Evolutionary conservation across 2,113 vertebrate genomes (phyloP).

Genomic region (Scytalopus superciliaris): DNA sequence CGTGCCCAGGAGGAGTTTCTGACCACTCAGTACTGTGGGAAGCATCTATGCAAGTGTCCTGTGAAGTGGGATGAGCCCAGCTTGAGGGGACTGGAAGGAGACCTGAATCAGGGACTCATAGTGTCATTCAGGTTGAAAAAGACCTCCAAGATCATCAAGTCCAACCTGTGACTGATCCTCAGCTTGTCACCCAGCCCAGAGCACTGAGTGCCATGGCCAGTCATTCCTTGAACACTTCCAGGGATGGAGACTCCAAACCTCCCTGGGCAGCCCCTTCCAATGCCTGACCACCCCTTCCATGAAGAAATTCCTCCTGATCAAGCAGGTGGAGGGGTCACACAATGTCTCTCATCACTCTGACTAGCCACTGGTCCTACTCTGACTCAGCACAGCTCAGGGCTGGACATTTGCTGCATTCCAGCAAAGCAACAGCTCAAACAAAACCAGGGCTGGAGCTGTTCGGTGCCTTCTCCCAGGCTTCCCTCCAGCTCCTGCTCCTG

Average conservation of each 20-base stretch:
- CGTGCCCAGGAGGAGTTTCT: neutral
- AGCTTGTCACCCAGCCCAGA: no score
- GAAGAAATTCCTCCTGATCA: neutral
- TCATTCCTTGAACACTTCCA: neutral
- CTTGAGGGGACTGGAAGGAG: neutral
- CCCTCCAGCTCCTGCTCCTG: neutral
- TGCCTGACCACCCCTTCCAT: neutral
- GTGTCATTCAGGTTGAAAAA: neutral
- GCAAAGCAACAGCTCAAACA: neutral
- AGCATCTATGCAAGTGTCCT: rapidly evolving
- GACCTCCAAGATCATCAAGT: rapidly evolving
- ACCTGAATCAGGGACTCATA: neutral
- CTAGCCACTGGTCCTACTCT: neutral
- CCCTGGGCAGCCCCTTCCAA: neutral
- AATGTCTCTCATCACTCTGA: neutral
- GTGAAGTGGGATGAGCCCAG: neutral
- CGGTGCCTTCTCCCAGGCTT: neutral
- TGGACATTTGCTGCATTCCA: rapidly evolving
- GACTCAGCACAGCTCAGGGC: neutral
- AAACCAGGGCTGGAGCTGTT: neutral
- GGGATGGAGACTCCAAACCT: neutral
- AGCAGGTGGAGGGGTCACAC: rapidly evolving
- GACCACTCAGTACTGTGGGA: rapidly evolving
- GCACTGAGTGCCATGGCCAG: rapidly evolving
- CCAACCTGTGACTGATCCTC: rapidly evolving